These are phyloP conservation scores for Melieria picta DNA, from an alignment of 2,888 invertebrate species.

Conservation along the genomic window DNA sequence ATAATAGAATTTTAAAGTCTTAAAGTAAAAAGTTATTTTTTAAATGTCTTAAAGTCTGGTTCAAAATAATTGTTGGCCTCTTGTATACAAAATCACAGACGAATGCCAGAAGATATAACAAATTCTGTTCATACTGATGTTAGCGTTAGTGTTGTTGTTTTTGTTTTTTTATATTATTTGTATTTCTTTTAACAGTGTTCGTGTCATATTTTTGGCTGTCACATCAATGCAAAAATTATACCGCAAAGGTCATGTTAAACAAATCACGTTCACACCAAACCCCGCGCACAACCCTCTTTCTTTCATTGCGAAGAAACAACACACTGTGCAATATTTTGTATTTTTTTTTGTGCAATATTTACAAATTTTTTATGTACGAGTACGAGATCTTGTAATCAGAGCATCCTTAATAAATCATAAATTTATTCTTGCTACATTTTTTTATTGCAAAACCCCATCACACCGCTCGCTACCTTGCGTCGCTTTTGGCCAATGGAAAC, in stretches of 20 bases:
- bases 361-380: slow-evolving; percentile 17
- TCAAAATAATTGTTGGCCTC: no score
- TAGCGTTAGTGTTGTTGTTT: no score
- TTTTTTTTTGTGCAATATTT: background rate
- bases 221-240: slow-evolving; percentile 42
- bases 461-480: background rate
- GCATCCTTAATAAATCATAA: slow-evolving; percentile 65
- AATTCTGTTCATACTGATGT: no score
- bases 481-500: slow-evolving; percentile 8
- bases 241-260: slow-evolving; percentile 42
- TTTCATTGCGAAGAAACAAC: background rate
- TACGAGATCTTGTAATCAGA: slow-evolving; percentile 61
- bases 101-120: no score
- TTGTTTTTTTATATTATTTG: no score
- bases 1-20: no score
- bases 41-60: no score
- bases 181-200: slow-evolving; percentile 32
- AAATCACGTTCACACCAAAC: slow-evolving; percentile 39
- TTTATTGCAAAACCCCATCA: slow-evolving; percentile 26
- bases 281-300: background rate
- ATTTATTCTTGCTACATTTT: slow-evolving; percentile 52
- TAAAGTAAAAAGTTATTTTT: no score
- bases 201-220: slow-evolving; percentile 48
- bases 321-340: background rate
- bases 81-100: no score